Conservation (phyloP, 2,113 vertebrate species). For the Chaetorhynchus papuensis region DNA sequence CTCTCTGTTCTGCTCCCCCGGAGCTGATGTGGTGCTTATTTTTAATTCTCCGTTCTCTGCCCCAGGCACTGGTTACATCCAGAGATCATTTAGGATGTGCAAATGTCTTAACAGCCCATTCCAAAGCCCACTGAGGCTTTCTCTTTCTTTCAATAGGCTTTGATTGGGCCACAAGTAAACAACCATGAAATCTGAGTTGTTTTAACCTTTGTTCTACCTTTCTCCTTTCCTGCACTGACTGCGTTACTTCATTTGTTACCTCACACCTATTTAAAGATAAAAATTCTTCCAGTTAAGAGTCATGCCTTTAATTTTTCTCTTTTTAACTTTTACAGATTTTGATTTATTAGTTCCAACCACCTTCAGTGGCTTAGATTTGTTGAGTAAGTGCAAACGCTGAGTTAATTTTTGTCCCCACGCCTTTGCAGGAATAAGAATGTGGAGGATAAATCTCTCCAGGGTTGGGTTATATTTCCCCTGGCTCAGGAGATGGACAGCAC, state of each 20-base stretch:
- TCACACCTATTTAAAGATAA: not conserved
- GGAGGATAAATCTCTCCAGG: not conserved
- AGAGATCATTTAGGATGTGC: conserved; percentile 30
- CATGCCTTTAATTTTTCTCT: not conserved
- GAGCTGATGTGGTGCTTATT: conserved; percentile 10
- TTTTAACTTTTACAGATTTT: not conserved
- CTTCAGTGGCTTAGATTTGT: not conserved
- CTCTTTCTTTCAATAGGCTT: not conserved
- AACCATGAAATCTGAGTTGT: not conserved
- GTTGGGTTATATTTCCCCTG: not conserved
- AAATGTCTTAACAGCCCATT: conserved; percentile 38
- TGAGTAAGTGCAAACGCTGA: not conserved
- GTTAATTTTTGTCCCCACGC: not conserved
- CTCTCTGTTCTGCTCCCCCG: not conserved
- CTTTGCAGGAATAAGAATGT: not conserved
- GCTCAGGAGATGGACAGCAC: not conserved
- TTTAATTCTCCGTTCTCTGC: not conserved
- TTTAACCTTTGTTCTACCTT: not conserved
- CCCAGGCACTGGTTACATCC: conserved; percentile 7
- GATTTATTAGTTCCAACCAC: not conserved
- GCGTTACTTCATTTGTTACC: not conserved
- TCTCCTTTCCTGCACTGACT: not conserved
- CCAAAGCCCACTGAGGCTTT: conserved; percentile 27
- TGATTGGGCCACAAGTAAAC: not conserved
- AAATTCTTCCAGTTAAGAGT: not conserved